Base-by-base conservation (phyloP, 2,113 vertebrate genomes). In the Motacilla tschutschensis region DNA sequence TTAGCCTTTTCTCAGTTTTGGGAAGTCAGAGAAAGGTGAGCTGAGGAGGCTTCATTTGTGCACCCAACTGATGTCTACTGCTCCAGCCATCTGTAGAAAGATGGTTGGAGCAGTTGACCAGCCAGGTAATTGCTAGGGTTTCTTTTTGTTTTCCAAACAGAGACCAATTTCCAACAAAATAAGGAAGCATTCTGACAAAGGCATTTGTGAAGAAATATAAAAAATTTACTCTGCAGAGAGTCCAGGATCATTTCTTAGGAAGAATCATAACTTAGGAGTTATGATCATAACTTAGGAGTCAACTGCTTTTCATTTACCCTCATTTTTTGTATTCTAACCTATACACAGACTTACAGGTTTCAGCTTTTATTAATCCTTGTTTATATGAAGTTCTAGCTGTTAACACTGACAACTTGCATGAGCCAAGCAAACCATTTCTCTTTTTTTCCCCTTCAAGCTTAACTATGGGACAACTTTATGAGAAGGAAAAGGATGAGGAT, bases 391-490 rank as follows among this genome's bases (percentile, higher is more conserved):
- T 79, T 88, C 26, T 85, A 17, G 72, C 65, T 73, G 59, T 64
- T 89, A 64, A 17, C 9, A n/a, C 5, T 50, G 83, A n/a, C 65
- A 81, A 19, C 26, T 26, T 38, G 50, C 62, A 26, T 17, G 25
- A 87, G 48, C 46, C 29, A 77, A 88, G 36, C 67, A 91, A 60
- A 88, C 74, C 2, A 15, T 64, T 92, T 62, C n/a, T 89, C 51
- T 48, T 84, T 80, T 87, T 87, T 35, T 17, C 62, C 77, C 57
- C 83, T 71, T 97, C 67, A 97, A 99, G 99, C 96, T 96, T 99
- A 97, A 99, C 98, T 50, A 99, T 99, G 98, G 99, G 99, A 94
- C 99, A 99, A 91, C 98, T 99, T 91, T 99, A 99, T 25, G 98
- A 99, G 94, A 99, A 99, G 94, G 99, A 99, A 95, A 99, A 98